Percentiles rank a stretch among this genome's conserved stretches.
Evolutionary conservation across 1,140 invertebrate genomes (phyloP).

Genomic region (Kradibia gibbosae): DNA sequence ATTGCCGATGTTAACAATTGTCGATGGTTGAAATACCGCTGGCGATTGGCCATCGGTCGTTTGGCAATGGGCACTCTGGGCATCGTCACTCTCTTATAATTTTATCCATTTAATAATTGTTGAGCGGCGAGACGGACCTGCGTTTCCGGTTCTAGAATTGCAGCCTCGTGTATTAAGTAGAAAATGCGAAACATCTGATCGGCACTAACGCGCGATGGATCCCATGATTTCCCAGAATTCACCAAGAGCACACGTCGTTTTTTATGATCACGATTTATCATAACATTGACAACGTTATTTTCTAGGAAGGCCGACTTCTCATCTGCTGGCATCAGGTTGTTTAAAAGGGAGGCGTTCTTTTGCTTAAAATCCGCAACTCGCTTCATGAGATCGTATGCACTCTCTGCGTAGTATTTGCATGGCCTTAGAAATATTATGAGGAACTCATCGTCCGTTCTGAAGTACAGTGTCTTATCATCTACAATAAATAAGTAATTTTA

Average conservation of each 20-base stretch:
- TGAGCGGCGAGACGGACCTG: constrained; percentile 70
- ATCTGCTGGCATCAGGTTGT: constrained; percentile 77
- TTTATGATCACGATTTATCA: constrained; percentile 80
- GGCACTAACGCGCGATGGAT: constrained; percentile 79
- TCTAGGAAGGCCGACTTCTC: constrained; percentile 79
- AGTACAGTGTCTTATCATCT: constrained; percentile 77
- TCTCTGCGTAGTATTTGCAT: constrained; percentile 86
- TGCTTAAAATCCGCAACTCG: constrained; percentile 82
- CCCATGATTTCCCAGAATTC: constrained; percentile 79
- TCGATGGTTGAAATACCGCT: no score
- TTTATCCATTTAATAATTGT: no score
- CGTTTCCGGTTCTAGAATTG: constrained; percentile 81
- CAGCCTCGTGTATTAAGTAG: constrained; percentile 83
- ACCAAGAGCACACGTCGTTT: constrained; percentile 77
- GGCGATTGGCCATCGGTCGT: no score
- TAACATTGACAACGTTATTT: constrained; percentile 82
- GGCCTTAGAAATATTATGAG: constrained; percentile 83
- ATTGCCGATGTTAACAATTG: no score
- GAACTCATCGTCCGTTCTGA: constrained; percentile 81
- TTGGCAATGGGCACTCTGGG: no score
- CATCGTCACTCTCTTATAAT: no score
- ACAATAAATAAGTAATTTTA: constrained; percentile 50
- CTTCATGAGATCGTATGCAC: constrained; percentile 83
- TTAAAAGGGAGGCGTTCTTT: constrained; percentile 77
- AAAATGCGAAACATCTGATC: constrained; percentile 85